A percentile compares a stretch with the other conserved stretches of the same genome.
These are phyloP conservation scores for Phyllotreta striolata DNA, from an alignment of 2,888 invertebrate genomes.

Conservation along the genomic window DNA sequence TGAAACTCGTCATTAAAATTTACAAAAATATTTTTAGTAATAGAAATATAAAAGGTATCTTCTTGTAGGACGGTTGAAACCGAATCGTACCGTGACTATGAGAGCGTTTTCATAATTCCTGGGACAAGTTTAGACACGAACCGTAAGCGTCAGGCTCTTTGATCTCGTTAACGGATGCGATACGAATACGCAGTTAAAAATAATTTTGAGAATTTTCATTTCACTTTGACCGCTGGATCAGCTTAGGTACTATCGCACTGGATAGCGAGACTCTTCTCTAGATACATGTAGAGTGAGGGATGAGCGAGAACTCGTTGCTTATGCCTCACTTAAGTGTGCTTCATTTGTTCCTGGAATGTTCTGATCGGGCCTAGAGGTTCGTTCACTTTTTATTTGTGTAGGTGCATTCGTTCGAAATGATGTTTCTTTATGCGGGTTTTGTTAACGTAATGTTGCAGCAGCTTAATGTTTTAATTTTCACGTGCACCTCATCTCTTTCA, in stretches of 20 bases:
- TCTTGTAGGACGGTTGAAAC: slow-evolving; percentile 66
- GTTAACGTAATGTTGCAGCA: slow-evolving; percentile 28
- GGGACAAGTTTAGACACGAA: slow-evolving; percentile 71
- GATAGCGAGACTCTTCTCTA: slow-evolving; percentile 53
- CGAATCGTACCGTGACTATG: slow-evolving; percentile 75
- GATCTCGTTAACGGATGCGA: slow-evolving; percentile 59
- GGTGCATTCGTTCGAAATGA: slow-evolving; percentile 51
- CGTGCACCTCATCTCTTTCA: slow-evolving; percentile 2
- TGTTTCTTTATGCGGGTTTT: slow-evolving; percentile 24
- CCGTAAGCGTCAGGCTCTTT: slow-evolving; percentile 63
- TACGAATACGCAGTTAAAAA: slow-evolving; percentile 35
- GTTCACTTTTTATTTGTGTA: slow-evolving; percentile 54
- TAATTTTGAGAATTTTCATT: slow-evolving; percentile 18
- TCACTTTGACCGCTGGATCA: slow-evolving; percentile 9
- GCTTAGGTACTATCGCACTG: slow-evolving; percentile 49
- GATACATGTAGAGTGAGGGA: slow-evolving; percentile 56
- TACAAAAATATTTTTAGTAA: not conserved
- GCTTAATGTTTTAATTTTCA: slow-evolving; percentile 5
- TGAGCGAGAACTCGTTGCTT: slow-evolving; percentile 40
- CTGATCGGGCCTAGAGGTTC: slow-evolving; percentile 54
- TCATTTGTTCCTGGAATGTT: slow-evolving; percentile 64
- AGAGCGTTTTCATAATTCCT: slow-evolving; percentile 78
- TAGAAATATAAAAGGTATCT: slow-evolving; percentile 45
- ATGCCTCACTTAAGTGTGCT: slow-evolving; percentile 59
- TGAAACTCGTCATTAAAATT: too few relatives aligned